Conservation (phyloP, 2,797 vertebrate species). For the Somateria mollissima region DNA sequence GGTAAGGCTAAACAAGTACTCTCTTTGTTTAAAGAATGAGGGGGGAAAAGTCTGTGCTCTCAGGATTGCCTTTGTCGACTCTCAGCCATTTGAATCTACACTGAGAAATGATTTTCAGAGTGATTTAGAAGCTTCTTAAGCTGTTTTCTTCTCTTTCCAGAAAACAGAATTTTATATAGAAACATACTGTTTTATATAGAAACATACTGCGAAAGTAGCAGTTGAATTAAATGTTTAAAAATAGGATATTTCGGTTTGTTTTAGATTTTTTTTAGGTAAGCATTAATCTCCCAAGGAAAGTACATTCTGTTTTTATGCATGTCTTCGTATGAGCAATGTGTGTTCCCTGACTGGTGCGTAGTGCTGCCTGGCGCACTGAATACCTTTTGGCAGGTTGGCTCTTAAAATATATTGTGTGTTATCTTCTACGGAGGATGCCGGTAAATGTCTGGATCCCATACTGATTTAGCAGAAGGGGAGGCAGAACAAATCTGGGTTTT, state of each 20-base stretch:
- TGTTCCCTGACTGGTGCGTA: background rate
- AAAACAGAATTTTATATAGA: background rate
- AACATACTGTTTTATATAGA: background rate
- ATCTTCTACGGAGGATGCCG: background rate
- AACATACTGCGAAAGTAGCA: background rate
- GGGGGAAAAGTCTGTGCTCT: background rate
- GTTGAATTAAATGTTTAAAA: background rate
- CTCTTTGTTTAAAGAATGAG: background rate
- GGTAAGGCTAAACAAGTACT: conserved; percentile 18
- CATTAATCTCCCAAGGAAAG: background rate
- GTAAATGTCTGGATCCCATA: background rate
- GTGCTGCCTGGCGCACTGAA: background rate
- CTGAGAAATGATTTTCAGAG: background rate
- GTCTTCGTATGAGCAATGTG: rapidly evolving
- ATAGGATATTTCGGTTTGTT: background rate
- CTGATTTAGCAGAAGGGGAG: background rate
- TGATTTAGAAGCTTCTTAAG: background rate
- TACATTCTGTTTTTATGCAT: conserved; percentile 17
- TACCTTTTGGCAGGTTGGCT: conserved; percentile 12
- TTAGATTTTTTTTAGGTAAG: background rate
- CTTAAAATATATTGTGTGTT: background rate
- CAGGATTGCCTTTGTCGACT: conserved; percentile 8
- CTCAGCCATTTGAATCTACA: background rate
- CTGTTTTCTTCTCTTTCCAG: background rate
- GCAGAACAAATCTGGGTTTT: background rate